Evolutionary conservation across 2,113 vertebrate species (phyloP), one percentile per base, ranked within the genome.

Genomic region (Numenius arquata): DNA sequence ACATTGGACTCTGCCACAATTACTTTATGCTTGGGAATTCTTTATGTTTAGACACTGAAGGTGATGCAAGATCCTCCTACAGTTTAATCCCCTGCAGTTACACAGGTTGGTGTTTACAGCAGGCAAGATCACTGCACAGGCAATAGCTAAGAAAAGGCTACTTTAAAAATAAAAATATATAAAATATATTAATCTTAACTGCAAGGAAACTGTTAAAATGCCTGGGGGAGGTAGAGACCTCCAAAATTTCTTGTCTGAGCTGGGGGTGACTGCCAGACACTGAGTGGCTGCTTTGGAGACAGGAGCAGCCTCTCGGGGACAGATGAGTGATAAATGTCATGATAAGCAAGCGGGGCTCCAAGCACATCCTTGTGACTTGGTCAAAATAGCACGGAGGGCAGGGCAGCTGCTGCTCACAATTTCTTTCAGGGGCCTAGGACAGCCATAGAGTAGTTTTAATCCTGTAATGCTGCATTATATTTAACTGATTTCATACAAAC

Each of bases 281-380:
- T 5, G 9, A 7, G 8, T 11, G 12, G 19, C 7, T 38, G 59
- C 30, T 66, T 15, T 68, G 38, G 48, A 75, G 65, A 47, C 47
- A 62, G 20, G 18, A 15, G 21, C 65, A 50, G 40, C 47, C 43
- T 47, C 58, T 20, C 1, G 1, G 73, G 61, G 68, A 22, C 34
- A 73, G 38, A 5, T 2, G 16, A 73, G 34, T 52, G 48, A 70
- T 40, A 88, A 76, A 40, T 9, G 15, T 32, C 78, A 79, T 2
- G 7, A 2, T 1, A 8, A 63, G 26, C 6, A 29, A 56, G 58
- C 0, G 2, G 19, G 29, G 11, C 40, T 30, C 29, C 61, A 34
- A 52, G n/a, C 8, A 53, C 47, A 8, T 4, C 45, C n/a, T 13
- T 38, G 9, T 4, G n/a, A 34, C 58, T 67, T 7, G 26, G 27